Evolutionary conservation across 2,113 vertebrate species (phyloP).

Genomic region (Notothenia coriiceps): DNA sequence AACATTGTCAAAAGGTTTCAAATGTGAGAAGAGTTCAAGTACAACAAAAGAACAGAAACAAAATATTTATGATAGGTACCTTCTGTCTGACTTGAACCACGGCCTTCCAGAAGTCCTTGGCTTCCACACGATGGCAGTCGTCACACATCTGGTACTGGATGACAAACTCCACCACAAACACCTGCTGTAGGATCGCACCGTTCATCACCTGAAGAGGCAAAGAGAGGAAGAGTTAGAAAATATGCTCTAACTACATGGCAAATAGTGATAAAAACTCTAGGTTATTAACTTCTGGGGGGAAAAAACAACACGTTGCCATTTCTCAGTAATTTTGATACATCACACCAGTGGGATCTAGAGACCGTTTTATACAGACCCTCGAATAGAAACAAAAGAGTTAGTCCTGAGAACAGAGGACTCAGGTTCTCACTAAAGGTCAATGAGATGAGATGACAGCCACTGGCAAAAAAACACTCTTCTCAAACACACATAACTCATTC

Average conservation of each 20-base stretch:
- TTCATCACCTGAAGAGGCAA: slow-evolving; percentile 91
- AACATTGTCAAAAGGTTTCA: not conserved
- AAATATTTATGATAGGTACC: slow-evolving; percentile 75
- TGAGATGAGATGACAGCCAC: slow-evolving; percentile 62
- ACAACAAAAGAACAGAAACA: not conserved
- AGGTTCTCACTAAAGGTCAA: slow-evolving; percentile 70
- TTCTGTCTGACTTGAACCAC: slow-evolving; percentile 98
- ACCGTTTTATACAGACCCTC: slow-evolving; percentile 7
- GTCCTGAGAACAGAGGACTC: slow-evolving; percentile 31
- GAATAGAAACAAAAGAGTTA: slow-evolving; percentile 46
- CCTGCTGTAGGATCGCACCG: slow-evolving; percentile 96
- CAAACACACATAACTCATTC: slow-evolving; percentile 23
- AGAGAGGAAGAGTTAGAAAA: slow-evolving; percentile 26
- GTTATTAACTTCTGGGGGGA: not conserved
- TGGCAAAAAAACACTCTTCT: slow-evolving; percentile 9
- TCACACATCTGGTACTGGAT: slow-evolving; percentile 95
- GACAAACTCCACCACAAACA: slow-evolving; percentile 95
- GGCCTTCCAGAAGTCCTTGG: slow-evolving; percentile 98
- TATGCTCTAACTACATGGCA: not conserved
- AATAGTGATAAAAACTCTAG: not conserved
- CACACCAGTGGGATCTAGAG: slow-evolving; percentile 4
- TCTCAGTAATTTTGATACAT: not conserved
- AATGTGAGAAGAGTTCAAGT: not conserved
- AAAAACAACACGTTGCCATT: not conserved
- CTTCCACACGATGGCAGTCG: slow-evolving; percentile 97